These are phyloP conservation scores for Theonella swinhoei DNA, from an alignment of 37 sponge, comb jelly and placozoan genomes.

Conservation along the genomic window DNA sequence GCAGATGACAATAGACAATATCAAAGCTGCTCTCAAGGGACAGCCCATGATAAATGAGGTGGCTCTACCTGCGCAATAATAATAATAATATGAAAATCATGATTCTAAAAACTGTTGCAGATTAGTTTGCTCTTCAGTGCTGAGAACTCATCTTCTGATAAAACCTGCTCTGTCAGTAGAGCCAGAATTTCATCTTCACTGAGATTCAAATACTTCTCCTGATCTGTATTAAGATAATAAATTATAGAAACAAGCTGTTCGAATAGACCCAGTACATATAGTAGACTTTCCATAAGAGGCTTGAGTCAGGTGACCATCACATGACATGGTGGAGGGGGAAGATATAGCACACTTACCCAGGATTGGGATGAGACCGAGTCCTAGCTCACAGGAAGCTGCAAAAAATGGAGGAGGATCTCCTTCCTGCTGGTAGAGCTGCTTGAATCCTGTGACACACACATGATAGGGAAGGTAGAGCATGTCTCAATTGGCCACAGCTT, in stretches of 20 bases:
- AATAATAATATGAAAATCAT: neutral
- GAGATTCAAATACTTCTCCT: conserved; percentile 17
- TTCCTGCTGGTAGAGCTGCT: conserved; percentile 36
- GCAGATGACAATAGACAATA: conserved; percentile 67
- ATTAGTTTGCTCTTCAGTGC: neutral
- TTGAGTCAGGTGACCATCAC: no score
- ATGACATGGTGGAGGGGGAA: no score
- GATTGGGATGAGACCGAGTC: conserved; percentile 58
- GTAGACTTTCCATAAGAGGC: neutral
- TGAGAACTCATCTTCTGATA: conserved; percentile 46
- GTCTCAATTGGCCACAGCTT: neutral
- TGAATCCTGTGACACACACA: conserved; percentile 9
- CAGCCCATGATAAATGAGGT: conserved; percentile 65
- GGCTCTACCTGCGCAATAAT: neutral
- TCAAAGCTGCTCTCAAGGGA: conserved; percentile 68
- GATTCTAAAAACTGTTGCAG: neutral
- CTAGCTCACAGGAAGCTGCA: conserved; percentile 74
- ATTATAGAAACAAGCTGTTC: no score
- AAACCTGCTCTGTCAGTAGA: conserved; percentile 11
- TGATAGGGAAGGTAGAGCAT: neutral
- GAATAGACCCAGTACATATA: no score
- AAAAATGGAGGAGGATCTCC: conserved; percentile 41
- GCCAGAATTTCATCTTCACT: conserved; percentile 56
- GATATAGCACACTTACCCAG: no score
- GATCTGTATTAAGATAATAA: conserved; percentile 14